A percentile compares a stretch with the other conserved stretches of the same genome.
phyloP scores from a whole-genome alignment of 2,113 vertebrate species.

The Anser cygnoides region DNA sequence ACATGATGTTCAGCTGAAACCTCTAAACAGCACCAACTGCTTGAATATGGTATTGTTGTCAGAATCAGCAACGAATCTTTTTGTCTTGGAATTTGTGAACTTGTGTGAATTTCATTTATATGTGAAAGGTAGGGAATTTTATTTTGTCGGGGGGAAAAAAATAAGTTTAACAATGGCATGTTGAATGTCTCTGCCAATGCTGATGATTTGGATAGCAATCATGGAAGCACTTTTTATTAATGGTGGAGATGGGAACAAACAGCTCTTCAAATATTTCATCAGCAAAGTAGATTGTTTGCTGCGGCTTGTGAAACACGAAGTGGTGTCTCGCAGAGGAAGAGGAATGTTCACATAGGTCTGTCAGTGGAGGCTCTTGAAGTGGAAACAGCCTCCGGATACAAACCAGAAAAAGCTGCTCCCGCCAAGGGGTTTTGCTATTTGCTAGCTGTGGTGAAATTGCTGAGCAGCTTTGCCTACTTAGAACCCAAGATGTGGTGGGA shows the following conservation, averaged over 20 bases:
- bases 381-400: neutral
- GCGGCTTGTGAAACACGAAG: neutral
- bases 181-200: neutral
- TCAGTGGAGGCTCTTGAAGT: neutral
- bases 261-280: neutral
- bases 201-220: neutral
- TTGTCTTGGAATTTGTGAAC: neutral
- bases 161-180: rapidly evolving
- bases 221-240: neutral
- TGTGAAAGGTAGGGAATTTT: neutral
- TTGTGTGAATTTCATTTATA: neutral
- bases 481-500: neutral
- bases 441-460: neutral
- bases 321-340: neutral
- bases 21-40: neutral
- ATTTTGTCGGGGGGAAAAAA: neutral
- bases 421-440: neutral
- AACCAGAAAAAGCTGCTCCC: neutral
- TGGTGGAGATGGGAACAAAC: neutral
- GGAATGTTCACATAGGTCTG: rapidly evolving
- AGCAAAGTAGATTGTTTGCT: neutral
- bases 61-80: neutral
- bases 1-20: neutral
- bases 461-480: neutral
- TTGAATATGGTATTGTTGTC: neutral